phyloP scores from a whole-genome alignment of 2,113 vertebrate genomes.

The Leptodactylus fuscus region DNA sequence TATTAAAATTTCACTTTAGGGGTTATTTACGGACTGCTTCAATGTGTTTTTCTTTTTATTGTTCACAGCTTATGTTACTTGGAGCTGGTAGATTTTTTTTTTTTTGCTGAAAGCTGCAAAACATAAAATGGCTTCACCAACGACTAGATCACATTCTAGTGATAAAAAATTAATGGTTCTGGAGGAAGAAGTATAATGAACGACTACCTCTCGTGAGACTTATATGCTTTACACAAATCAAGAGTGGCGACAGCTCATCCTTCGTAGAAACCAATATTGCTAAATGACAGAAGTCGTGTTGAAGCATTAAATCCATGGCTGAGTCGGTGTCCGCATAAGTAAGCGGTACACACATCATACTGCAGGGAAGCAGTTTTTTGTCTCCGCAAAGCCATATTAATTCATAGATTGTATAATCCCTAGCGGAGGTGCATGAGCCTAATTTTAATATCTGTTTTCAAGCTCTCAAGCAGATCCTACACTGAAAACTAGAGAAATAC shows the following conservation, averaged over 20 bases:
- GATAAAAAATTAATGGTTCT: conserved; percentile 86
- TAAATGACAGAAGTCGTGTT: background rate
- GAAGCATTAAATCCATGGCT: conserved; percentile 39
- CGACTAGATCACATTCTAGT: conserved; percentile 76
- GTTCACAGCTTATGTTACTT: background rate
- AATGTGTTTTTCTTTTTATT: conserved; percentile 1
- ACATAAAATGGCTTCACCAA: conserved; percentile 63
- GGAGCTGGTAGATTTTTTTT: conserved; percentile 11
- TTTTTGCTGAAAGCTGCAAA: conserved; percentile 55
- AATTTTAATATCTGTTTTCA: conserved; percentile 9
- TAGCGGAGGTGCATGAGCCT: background rate
- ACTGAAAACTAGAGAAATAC: conserved; percentile 8
- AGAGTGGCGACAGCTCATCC: conserved; percentile 61
- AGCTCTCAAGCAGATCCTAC: background rate
- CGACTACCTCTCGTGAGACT: conserved; percentile 72
- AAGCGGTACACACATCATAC: conserved; percentile 20
- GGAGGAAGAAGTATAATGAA: conserved; percentile 85
- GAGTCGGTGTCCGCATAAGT: conserved; percentile 59
- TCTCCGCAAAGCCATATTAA: conserved; percentile 8
- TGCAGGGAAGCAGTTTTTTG: conserved; percentile 40
- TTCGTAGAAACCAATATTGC: conserved; percentile 61
- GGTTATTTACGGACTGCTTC: background rate
- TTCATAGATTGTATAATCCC: conserved; percentile 17
- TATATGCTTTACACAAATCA: conserved; percentile 65
- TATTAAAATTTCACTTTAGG: background rate